Evolutionary conservation across 2,797 vertebrate genomes (phyloP), one percentile per base, ranked within the genome.

Genomic region (Sebastes paucispinis): DNA sequence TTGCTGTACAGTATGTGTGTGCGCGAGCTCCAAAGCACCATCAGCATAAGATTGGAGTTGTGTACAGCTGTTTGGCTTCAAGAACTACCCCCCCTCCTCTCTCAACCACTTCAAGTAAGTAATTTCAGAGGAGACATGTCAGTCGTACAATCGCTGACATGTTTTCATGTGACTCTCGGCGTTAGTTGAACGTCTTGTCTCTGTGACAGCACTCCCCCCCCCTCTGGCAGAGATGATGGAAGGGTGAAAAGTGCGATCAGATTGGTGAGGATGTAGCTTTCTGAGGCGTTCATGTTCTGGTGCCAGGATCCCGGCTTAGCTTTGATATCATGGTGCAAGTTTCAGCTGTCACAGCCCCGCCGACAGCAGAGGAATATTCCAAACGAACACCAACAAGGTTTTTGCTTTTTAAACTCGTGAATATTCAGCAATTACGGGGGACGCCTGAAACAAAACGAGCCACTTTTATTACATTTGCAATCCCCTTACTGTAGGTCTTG

Each of bases 81-180:
- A 83, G 70, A 80, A 66, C 24, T 59, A 66, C 55, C 55, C 22
- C 12, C 8, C 18, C 25, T 2, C 29, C 31, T 29, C 59, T 31
- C 47, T 55, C 32, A 8, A 31, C n/a, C 47, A 20, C 67, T 68
- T 81, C 72, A 69, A 77, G 39, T 52, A 18, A 57, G 66, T 65
- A 8, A 71, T 69, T 71, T 82, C 74, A 76, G 72, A 76, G 43
- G 36, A 34, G 54, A 65, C 60, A 62, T 75, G 81, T 70, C 81
- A 66, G 55, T 66, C 3, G 3, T n/a, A 39, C 29, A n/a, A 50
- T 47, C 5, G 24, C 66, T 79, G 74, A 67, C 75, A 58, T 79
- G 70, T 92, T 87, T 82, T 87, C 20, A 79, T 87, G 78, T 85
- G 84, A 85, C 81, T 87, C 70, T 72, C 31, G 18, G 81, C 73